A percentile compares a stretch with the other conserved stretches of the same genome.
phyloP scores from a whole-genome alignment of 1,140 invertebrate genomes.

The Trachelipus rathkii region DNA sequence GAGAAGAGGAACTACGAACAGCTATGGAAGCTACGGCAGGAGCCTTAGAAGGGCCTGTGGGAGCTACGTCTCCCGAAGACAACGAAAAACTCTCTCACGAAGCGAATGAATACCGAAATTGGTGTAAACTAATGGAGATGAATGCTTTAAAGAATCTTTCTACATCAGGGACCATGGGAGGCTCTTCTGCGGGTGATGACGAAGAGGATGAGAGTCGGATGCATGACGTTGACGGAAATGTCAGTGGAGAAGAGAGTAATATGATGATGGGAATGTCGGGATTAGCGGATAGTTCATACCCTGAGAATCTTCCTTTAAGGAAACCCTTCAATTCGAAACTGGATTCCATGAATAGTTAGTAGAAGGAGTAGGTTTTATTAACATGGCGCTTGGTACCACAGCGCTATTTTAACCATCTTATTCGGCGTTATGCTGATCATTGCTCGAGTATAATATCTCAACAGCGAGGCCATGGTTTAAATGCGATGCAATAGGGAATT shows the following conservation, averaged over 20 bases:
- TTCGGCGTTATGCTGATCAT: too few species aligned
- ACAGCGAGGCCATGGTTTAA: too few species aligned
- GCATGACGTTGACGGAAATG: neutral
- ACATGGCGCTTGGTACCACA: neutral
- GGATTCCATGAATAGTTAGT: neutral
- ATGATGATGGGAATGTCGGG: neutral
- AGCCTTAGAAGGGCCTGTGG: conserved; percentile 30
- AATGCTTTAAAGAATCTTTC: conserved; percentile 44
- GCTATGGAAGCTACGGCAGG: conserved; percentile 40
- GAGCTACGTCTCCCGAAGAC: conserved; percentile 32
- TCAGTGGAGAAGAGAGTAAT: neutral
- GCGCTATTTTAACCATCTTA: too few species aligned
- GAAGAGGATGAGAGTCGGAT: neutral
- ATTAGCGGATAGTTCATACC: neutral
- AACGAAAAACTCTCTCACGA: conserved; percentile 42
- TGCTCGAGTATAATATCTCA: too few species aligned
- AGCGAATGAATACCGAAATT: conserved; percentile 44
- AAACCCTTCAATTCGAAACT: neutral
- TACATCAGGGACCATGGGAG: conserved; percentile 13
- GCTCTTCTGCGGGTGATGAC: neutral
- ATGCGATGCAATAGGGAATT: too few species aligned
- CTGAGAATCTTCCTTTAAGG: neutral
- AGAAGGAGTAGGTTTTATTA: neutral
- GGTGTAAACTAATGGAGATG: conserved; percentile 45
- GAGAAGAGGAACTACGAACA: conserved; percentile 42